phyloP scores from a whole-genome alignment of 2,113 vertebrate species.

The Ctenodactylus gundi region DNA sequence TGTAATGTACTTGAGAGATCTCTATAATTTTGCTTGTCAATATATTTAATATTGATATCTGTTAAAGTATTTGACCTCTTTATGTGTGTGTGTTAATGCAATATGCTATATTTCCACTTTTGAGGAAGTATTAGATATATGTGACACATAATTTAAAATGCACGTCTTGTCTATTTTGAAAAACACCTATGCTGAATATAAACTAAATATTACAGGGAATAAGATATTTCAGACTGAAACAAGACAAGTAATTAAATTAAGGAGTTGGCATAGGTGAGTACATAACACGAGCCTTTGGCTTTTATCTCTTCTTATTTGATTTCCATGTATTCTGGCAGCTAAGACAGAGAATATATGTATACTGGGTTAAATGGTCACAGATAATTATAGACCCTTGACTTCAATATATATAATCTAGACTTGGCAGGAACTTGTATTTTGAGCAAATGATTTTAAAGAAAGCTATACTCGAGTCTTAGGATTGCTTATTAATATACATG shows the following conservation, averaged over 20 bases:
- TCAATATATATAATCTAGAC: conserved; percentile 22
- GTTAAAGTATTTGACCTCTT: background rate
- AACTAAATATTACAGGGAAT: background rate
- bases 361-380: background rate
- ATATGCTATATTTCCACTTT: background rate
- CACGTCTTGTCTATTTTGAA: background rate
- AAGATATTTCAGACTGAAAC: background rate
- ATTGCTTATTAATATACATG: conserved; percentile 4
- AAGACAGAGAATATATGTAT: conserved; percentile 2
- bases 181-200: background rate
- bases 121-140: background rate
- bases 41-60: background rate
- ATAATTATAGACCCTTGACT: conserved; percentile 26
- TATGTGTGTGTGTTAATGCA: background rate
- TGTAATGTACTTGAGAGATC: no score
- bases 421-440: conserved; percentile 28
- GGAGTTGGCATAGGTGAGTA: background rate
- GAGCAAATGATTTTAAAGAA: background rate
- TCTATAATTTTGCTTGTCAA: no score
- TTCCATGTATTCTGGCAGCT: background rate
- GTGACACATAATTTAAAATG: background rate
- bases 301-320: background rate
- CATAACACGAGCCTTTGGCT: background rate
- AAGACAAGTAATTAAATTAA: background rate
- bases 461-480: background rate